phyloP scores from a whole-genome alignment of 92 coral and sea anemone genomes.

The Siderastrea radians region DNA sequence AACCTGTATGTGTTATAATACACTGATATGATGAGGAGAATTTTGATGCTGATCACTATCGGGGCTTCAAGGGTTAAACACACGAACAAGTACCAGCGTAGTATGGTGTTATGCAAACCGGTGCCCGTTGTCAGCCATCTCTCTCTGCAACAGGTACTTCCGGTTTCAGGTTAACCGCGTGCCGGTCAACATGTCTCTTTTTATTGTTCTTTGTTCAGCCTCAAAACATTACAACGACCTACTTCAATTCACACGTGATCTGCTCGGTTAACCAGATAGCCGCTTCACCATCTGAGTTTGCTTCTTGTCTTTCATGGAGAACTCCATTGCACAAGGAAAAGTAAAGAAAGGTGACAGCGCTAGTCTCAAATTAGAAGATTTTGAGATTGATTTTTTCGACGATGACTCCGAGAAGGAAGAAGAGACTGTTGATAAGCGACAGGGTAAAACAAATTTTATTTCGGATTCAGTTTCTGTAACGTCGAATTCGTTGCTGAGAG shows the following conservation, averaged over 20 bases:
- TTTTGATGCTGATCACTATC: too few relatives aligned
- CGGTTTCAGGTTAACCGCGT: constrained; percentile 1
- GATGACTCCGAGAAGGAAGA: constrained; percentile 57
- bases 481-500: constrained; percentile 87
- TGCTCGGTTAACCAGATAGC: constrained; percentile 11
- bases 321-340: neutral
- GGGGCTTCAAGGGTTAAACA: too few relatives aligned
- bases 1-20: too few relatives aligned
- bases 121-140: constrained; percentile 17
- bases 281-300: neutral
- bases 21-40: too few relatives aligned
- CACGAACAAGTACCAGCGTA: too few relatives aligned
- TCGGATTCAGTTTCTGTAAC: constrained; percentile 79
- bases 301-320: constrained; percentile 13
- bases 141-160: constrained; percentile 22
- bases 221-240: constrained; percentile 14
- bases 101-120: neutral
- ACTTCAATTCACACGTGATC: constrained; percentile 4
- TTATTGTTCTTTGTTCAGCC: constrained; percentile 39
- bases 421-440: constrained; percentile 6
- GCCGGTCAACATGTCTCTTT: constrained; percentile 11
- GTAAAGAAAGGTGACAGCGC: neutral
- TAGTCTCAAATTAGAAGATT: constrained; percentile 37
- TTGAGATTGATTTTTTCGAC: constrained; percentile 70
- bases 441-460: constrained; percentile 41